phyloP scores from a whole-genome alignment of 2,888 invertebrate species.

The Theristus sp. region DNA sequence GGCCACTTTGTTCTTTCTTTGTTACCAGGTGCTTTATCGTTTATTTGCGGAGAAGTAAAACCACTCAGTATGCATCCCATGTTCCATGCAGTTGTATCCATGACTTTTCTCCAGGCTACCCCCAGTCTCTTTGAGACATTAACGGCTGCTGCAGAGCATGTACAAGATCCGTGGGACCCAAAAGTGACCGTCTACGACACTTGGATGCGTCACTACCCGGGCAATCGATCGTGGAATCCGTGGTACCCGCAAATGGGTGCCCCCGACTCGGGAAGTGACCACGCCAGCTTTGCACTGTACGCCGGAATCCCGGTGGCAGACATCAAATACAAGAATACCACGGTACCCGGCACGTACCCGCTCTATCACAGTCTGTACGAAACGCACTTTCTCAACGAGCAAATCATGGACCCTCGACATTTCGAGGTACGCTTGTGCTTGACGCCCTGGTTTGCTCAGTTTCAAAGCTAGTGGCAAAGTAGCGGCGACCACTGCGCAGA shows the following conservation, averaged over 20 bases:
- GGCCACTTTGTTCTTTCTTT: no score
- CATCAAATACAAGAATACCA: conserved; percentile 25
- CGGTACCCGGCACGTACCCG: conserved; percentile 14
- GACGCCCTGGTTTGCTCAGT: not conserved
- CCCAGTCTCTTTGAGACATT: not conserved
- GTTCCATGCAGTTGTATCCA: no score
- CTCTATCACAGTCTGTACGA: conserved; percentile 27
- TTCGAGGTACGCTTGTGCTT: no score
- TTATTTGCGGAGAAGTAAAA: no score
- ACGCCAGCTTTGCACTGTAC: conserved; percentile 32
- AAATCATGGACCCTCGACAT: conserved; percentile 19
- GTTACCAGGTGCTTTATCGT: no score
- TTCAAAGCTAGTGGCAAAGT: no score
- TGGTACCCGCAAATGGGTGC: conserved; percentile 11
- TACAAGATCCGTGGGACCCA: conserved; percentile 16
- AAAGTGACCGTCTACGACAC: conserved; percentile 21
- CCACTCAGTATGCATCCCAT: no score
- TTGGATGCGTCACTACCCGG: conserved; percentile 14
- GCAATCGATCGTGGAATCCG: conserved; percentile 2
- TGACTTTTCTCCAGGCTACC: not conserved
- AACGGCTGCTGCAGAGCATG: conserved; percentile 4
- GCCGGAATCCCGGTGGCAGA: conserved; percentile 35
- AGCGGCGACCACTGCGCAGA: no score
- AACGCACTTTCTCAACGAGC: conserved; percentile 24
- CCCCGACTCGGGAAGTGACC: conserved; percentile 35